Evolutionary conservation across 2,113 vertebrate species (phyloP), one percentile per base, ranked within the genome.

Genomic region (Dasyornis broadbenti): DNA sequence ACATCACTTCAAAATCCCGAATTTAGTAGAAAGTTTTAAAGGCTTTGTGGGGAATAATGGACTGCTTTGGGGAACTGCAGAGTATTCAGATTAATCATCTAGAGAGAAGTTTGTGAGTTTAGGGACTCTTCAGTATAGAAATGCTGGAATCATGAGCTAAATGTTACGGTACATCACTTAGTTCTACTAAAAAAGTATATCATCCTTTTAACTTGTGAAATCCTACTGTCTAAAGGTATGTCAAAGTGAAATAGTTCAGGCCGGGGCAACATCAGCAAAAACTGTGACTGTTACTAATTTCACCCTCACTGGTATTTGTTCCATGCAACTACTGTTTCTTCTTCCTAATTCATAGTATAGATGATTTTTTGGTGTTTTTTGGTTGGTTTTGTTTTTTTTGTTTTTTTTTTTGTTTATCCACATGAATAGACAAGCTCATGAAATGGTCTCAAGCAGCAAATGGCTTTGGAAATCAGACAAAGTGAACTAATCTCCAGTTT

Each of bases 401-500:
- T 87, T 90, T 94, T 35, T 60, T 56, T 95, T 94, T 82, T 92
- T 97, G 65, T 96, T 97, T 97, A 95, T 96, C 82, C 86, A 94
- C 81, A 80, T 94, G 89, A 96, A 91, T 95, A 95, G 96, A 97
- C 57, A 96, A 95, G 90, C 86, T 96, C 85, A 73, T 95, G 88
- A 95, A 97, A 96, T 82, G 68, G 95, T 96, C 82, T 94, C 77
- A 92, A 96, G 95, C 80, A 97, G 95, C 94, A 97, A 97, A 97
- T 82, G 78, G 90, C 93, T 93, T 96, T 97, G 87, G 94, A 97
- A 97, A 64, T 60, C 93, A 97, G 93, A 93, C 83, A 97, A 93
- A 97, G 86, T 96, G 86, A 97, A 95, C 94, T 97, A 92, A 97
- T 96, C 95, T 97, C 96, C 83, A 92, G 87, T 97, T 97, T 97